A percentile compares a stretch with the other conserved stretches of the same genome.
phyloP scores from a whole-genome alignment of 2,888 invertebrate genomes.

The Sarcophaga rosellei region DNA sequence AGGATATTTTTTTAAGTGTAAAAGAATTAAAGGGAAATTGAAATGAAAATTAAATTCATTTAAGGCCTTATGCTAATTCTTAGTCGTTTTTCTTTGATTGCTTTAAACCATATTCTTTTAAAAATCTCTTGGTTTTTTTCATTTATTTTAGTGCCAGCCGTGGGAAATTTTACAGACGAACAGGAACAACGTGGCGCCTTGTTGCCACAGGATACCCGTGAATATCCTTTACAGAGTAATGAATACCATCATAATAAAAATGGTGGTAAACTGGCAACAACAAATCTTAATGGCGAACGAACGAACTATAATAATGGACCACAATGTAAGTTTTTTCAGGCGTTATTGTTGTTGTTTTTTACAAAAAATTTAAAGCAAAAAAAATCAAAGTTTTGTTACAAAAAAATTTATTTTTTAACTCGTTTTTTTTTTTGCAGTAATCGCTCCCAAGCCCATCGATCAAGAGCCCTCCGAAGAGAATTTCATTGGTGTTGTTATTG shows the following conservation, averaged over 20 bases:
- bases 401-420: constrained; percentile 44
- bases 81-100: neutral
- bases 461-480: constrained; percentile 83
- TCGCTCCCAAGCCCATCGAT: constrained; percentile 83
- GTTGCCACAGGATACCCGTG: constrained; percentile 82
- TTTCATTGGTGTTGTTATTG: constrained; percentile 86
- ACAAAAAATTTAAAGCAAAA: neutral
- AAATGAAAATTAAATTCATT: neutral
- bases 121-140: constrained; percentile 18
- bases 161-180: constrained; percentile 85
- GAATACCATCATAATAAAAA: constrained; percentile 83
- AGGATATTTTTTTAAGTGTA: neutral
- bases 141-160: constrained; percentile 82
- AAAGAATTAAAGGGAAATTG: neutral
- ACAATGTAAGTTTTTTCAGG: constrained; percentile 73
- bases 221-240: constrained; percentile 86
- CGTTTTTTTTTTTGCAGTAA: constrained; percentile 73
- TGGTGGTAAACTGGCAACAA: constrained; percentile 70
- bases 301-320: constrained; percentile 78
- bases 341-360: constrained; percentile 17
- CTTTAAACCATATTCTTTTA: constrained; percentile 29
- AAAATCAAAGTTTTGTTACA: constrained; percentile 19
- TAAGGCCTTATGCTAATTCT: too few relatives aligned
- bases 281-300: constrained; percentile 71
- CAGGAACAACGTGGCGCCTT: constrained; percentile 80